Base-by-base conservation (phyloP, 2,797 vertebrate genomes). In the Austrolebias charrua region DNA sequence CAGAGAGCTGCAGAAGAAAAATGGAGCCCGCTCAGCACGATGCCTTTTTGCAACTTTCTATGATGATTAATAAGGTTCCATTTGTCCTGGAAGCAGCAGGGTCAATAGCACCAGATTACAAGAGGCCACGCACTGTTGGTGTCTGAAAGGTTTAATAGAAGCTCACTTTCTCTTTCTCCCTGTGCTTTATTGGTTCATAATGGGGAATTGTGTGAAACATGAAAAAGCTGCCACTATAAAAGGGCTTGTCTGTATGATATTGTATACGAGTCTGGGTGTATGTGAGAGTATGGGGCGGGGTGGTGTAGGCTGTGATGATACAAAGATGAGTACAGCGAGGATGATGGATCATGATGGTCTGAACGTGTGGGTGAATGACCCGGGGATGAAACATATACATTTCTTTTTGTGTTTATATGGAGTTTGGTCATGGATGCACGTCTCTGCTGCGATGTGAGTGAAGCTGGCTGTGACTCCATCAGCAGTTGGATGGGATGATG, bases 1-100 rank as follows among this genome's bases (percentile, higher is more conserved):
- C 55, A 57, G 54, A 69, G 72, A 46, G 65, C 50, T 77, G 4
- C 31, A 67, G 73, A 75, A 82, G 80, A 86, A 74, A 79, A 86
- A 85, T 80, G 69, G 61, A 78, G 65, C 63, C 38, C 48, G 69
- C 69, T 69, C 53, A 52, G 60, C 64, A 61, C 18, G 1, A 29
- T 4, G 28, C 47, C 65, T 62, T 70, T 84, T 77, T 72, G 55
- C 62, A 75, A 76, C 70, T 66, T 84, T 87, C 81, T 80, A 78
- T 80, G 79, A 86, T 86, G 88, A 90, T 86, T 85, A 84, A 84
- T 86, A 87, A 69, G 77, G 75, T 76, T 84, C 81, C 77, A 86
- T 83, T 89, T 80, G 73, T 82, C 71, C 40, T 19, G 70, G 69
- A 80, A 74, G 76, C 73, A 78, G 79, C 60, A 18, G 76, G 82